These are phyloP conservation scores for Rhadina sibilatrix DNA, from an alignment of 2,113 vertebrate species.

Conservation along the genomic window DNA sequence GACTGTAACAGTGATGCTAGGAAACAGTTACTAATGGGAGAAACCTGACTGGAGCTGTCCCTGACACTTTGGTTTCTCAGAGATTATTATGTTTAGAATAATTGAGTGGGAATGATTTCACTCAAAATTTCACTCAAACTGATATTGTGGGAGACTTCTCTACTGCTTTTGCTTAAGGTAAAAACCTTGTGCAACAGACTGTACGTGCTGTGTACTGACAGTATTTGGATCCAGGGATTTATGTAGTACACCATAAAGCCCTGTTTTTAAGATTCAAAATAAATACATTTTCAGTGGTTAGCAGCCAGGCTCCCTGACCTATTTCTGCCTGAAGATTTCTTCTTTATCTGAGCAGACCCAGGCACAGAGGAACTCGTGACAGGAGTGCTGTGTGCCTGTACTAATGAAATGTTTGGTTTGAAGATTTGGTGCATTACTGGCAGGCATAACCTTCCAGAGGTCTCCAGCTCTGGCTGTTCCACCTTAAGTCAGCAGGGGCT, in stretches of 20 bases:
- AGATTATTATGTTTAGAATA: not conserved
- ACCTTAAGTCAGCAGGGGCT: conserved; percentile 19
- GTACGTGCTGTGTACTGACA: not conserved
- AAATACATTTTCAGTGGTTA: not conserved
- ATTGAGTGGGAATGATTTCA: not conserved
- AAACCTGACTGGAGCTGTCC: not conserved
- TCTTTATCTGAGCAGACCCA: not conserved
- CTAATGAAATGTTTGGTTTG: not conserved
- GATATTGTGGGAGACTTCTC: not conserved
- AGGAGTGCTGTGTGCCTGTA: not conserved
- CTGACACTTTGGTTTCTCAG: not conserved
- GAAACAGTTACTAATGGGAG: not conserved
- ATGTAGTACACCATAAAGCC: not conserved
- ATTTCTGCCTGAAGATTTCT: not conserved
- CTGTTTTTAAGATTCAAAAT: not conserved
- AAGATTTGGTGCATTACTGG: not conserved
- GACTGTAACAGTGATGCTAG: not conserved
- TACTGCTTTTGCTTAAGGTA: not conserved
- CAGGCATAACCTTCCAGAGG: not conserved
- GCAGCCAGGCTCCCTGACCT: not conserved
- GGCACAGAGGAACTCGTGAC: not conserved
- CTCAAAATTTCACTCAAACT: not conserved
- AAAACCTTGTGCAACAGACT: not conserved
- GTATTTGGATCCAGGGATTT: not conserved
- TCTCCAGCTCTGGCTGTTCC: not conserved